phyloP scores from a whole-genome alignment of 2,797 vertebrate species.

The Mormyrus proboscirostris region DNA sequence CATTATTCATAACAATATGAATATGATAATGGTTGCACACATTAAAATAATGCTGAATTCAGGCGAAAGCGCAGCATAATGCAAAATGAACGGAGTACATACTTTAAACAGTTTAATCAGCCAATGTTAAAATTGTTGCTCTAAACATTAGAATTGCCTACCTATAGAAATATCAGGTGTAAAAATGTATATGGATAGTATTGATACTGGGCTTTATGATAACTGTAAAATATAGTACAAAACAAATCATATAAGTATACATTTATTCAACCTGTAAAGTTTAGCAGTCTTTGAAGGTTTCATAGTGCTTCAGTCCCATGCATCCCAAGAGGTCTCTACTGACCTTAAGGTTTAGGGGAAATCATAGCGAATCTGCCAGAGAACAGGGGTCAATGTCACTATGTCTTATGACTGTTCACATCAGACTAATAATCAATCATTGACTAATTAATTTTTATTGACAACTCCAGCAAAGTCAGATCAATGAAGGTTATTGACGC shows the following conservation, averaged over 20 bases:
- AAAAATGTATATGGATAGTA: background rate
- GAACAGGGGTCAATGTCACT: background rate
- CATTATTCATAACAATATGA: conserved; percentile 13
- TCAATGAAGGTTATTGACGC: conserved; percentile 62
- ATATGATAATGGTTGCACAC: background rate
- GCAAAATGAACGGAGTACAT: background rate
- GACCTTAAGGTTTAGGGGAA: background rate
- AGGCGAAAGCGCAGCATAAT: background rate
- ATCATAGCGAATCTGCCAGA: background rate
- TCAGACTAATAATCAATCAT: conserved; percentile 68
- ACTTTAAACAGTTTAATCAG: background rate
- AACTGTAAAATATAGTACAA: background rate
- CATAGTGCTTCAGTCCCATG: background rate
- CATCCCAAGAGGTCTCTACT: background rate
- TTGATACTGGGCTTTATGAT: background rate
- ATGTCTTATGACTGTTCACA: conserved; percentile 44
- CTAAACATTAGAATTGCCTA: background rate
- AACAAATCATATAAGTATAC: background rate
- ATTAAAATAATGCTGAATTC: conserved; percentile 14
- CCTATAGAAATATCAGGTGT: background rate
- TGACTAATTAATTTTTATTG: conserved; percentile 61
- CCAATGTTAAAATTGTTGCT: background rate
- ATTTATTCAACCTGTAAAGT: background rate
- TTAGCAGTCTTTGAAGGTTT: background rate
- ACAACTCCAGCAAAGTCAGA: conserved; percentile 63